Evolutionary conservation across 2,797 vertebrate species (phyloP), one percentile per base, ranked within the genome.

Genomic region (Ctenopoma multispine): DNA sequence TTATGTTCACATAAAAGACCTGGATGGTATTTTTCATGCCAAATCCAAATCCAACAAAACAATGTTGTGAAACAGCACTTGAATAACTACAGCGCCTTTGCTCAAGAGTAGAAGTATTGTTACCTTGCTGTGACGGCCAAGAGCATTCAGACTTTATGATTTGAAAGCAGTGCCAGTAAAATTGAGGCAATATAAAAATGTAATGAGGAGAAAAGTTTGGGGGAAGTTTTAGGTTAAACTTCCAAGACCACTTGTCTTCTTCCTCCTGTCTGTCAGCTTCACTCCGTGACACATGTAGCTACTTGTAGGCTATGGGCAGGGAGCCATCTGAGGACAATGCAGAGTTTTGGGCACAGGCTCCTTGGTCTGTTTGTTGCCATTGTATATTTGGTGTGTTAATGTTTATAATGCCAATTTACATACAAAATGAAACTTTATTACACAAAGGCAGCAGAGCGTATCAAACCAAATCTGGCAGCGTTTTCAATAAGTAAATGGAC

Each of bases 181-280:
- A 74, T 27, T 8, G 8, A 18, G n/a, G 24, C 24, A 4, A 44
- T 63, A 61, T 77, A 51, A 69, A 86, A 68, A 44, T 44, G 2
- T 10, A 68, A 81, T 29, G 36, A 72, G 29, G 31, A 56, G 44
- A 36, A 58, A 62, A 46, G 40, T 61, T 75, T 81, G 69, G 72
- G 64, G 50, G 29, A 9, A 44, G 49, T 43, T 0, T 0, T 55
- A 6, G 14, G 60, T 71, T 73, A 69, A 50, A 44, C 66, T 69
- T 80, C 76, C 57, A 64, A 59, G 49, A 34, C 3, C 12, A n/a
- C 3, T 62, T 53, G 34, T 50, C 51, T 43, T 57, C 24, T 18
- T 65, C 59, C 65, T 66, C n/a, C 51, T 38, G 27, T 20, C 34
- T 34, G 14, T 44, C 27, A 15, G 51, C 10, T 24, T 74, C 48